phyloP scores from a whole-genome alignment of 2,888 invertebrate genomes.

The Papilio demoleus region DNA sequence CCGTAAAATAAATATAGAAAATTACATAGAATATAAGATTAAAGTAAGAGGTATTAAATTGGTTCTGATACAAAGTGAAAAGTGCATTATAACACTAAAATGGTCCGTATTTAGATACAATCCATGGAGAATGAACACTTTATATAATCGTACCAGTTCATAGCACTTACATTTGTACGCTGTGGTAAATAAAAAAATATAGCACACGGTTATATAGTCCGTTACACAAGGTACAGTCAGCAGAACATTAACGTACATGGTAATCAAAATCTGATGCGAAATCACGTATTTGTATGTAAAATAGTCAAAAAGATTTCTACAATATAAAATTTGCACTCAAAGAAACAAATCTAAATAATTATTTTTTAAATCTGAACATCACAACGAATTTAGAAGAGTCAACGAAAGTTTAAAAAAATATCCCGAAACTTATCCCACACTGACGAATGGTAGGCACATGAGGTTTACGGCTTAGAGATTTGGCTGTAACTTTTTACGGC shows the following conservation, averaged over 20 bases:
- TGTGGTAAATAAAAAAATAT: constrained; percentile 16
- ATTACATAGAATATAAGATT: constrained; percentile 20
- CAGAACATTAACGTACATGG: not conserved
- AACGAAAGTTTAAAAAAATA: no score
- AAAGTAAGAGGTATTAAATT: constrained; percentile 21
- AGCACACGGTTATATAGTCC: constrained; percentile 24
- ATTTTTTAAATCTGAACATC: no score
- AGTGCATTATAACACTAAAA: no score
- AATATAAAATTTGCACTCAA: no score
- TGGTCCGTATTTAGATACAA: not conserved
- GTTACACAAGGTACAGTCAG: constrained; percentile 15
- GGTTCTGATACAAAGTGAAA: not conserved
- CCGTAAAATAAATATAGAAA: constrained; percentile 18
- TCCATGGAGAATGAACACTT: not conserved
- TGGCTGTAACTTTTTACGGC: no score
- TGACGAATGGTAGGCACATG: no score
- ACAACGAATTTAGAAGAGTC: no score
- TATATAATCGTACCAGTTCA: not conserved
- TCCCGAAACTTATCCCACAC: no score
- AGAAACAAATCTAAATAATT: no score
- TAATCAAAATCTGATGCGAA: not conserved
- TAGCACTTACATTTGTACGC: constrained; percentile 31
- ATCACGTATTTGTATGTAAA: not conserved
- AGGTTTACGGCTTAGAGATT: no score
- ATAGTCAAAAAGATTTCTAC: no score